A percentile compares a stretch with the other conserved stretches of the same genome.
These are phyloP conservation scores for Otolemur garnettii DNA, from an alignment of 2,113 vertebrate species.

Conservation along the genomic window DNA sequence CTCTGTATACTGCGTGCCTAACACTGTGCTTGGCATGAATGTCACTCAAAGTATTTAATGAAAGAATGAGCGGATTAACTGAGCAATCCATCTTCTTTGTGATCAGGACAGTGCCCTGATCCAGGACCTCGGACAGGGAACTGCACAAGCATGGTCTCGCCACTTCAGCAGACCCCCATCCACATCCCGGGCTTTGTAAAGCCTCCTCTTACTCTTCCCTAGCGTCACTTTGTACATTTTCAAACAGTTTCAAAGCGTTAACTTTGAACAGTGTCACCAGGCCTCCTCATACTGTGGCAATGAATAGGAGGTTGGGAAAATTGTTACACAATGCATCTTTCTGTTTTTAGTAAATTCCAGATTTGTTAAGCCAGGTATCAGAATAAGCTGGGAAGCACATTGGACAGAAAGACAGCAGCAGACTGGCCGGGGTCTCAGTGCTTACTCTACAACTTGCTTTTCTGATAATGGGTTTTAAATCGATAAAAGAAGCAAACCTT, in stretches of 20 bases:
- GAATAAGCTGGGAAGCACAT: not conserved
- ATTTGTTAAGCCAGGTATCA: conserved; percentile 34
- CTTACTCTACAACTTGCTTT: not conserved
- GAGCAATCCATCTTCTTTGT: not conserved
- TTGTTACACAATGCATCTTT: not conserved
- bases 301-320: conserved; percentile 1
- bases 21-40: not conserved
- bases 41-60: not conserved
- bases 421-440: not conserved
- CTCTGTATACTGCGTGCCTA: not conserved
- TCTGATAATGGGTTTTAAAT: not conserved
- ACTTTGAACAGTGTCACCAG: not conserved
- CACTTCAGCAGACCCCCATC: not conserved
- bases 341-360: not conserved
- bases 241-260: conserved; percentile 53
- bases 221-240: conserved; percentile 12
- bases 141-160: not conserved
- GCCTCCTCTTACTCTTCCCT: not conserved
- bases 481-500: not conserved
- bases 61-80: not conserved
- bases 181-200: not conserved
- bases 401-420: not conserved
- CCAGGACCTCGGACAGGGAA: not conserved
- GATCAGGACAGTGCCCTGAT: not conserved
- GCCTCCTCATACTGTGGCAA: not conserved